Evolutionary conservation across 2,113 vertebrate species (phyloP).

Genomic region (Cnemophilus loriae): DNA sequence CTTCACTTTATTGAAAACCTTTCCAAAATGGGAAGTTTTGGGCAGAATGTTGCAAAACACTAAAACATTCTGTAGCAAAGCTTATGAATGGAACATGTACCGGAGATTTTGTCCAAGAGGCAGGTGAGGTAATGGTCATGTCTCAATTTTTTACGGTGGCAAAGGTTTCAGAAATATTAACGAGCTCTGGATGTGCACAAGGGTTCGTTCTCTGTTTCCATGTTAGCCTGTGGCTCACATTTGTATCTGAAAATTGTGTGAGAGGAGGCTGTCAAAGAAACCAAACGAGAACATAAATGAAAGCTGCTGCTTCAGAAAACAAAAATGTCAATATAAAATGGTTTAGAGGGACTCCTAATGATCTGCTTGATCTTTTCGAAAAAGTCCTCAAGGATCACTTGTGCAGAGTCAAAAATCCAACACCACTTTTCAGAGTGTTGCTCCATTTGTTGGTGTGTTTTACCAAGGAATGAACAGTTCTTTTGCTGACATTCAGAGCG

Average conservation of each 20-base stretch:
- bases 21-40: not conserved
- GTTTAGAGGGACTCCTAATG: constrained; percentile 12
- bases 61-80: not conserved
- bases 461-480: not conserved
- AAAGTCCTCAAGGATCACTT: not conserved
- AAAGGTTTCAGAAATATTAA: not conserved
- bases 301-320: not conserved
- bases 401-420: not conserved
- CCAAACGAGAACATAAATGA: not conserved
- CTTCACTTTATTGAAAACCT: not conserved
- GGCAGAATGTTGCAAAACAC: not conserved
- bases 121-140: not conserved
- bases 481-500: not conserved
- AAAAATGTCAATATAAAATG: not conserved
- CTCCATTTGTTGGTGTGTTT: not conserved
- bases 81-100: not conserved
- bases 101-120: not conserved
- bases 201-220: not conserved
- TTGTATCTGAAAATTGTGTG: not conserved
- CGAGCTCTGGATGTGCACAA: no score
- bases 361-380: constrained; percentile 2
- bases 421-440: not conserved
- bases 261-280: not conserved
- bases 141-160: not conserved
- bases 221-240: not conserved